Evolutionary conservation across 2,113 vertebrate species (phyloP).

Genomic region (Puma concolor): DNA sequence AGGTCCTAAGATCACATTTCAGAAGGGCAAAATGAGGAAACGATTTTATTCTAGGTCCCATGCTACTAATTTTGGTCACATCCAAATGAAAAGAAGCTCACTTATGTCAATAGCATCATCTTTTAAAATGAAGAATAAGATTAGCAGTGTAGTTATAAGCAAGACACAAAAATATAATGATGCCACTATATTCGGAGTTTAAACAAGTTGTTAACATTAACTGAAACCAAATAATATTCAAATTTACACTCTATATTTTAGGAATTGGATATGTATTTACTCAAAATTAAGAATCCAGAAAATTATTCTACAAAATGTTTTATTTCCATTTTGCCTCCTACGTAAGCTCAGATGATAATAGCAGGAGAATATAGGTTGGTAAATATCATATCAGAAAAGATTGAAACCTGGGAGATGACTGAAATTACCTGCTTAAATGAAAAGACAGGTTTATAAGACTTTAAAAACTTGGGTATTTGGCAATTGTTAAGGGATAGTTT

Average conservation of each 20-base stretch:
- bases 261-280: neutral
- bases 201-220: neutral
- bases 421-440: neutral
- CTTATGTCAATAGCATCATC: neutral
- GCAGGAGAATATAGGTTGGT: neutral
- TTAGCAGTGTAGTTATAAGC: neutral
- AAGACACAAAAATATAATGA: neutral
- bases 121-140: neutral
- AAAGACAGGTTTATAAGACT: neutral
- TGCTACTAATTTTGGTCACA: neutral
- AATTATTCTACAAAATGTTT: neutral
- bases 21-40: neutral
- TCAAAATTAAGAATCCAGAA: neutral
- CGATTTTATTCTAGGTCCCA: neutral
- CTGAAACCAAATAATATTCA: slow-evolving; percentile 28
- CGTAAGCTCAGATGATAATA: neutral
- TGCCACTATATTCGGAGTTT: neutral
- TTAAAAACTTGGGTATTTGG: neutral
- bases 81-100: neutral
- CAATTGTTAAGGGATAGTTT: neutral
- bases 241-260: neutral
- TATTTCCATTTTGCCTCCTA: neutral
- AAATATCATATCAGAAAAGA: slow-evolving; percentile 2
- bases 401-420: neutral
- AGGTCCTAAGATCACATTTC: neutral